Evolutionary conservation across 2,888 invertebrate species (phyloP), one percentile per base, ranked within the genome.

Genomic region (Stegophylla sp.): DNA sequence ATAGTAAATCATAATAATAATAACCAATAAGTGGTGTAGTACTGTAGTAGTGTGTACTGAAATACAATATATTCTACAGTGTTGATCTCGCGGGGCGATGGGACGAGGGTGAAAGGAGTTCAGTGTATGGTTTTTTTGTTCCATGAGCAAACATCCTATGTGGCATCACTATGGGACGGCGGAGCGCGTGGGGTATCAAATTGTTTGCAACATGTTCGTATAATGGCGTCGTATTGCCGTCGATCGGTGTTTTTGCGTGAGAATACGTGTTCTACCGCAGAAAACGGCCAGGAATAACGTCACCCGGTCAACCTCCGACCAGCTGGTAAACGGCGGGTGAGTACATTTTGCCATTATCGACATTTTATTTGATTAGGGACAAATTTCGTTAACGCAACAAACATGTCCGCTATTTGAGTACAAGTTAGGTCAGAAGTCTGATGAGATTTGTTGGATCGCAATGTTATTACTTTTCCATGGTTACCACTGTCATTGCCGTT

Each of bases 361-460:
- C 48, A 59, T 59, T 71, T 69, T 79, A 79, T 79, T 71, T 71
- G 79, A 71, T 79, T 79, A 79, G 69, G 79, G 79, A 71, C 79
- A 61, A 79, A 79, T 41, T n/a, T 71, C 10, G 17, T 51, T 13
- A 5, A 53, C 17, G 17, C 15, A 34, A 48, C 56, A 59, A 77
- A 79, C 61, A 79, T 79, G 79, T 79, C 79, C 51, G 71, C 41
- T 41, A 17, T 51, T 43, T 1, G 26, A 7, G 26, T 15, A n/a
- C n/a, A n/a, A n/a, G n/a, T n/a, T n/a, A n/a, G n/a, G n/a, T n/a
- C n/a, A n/a, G n/a, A n/a, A n/a, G n/a, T n/a, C n/a, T n/a, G n/a
- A n/a, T n/a, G n/a, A n/a, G n/a, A n/a, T n/a, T n/a, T n/a, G n/a
- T n/a, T n/a, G n/a, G n/a, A n/a, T n/a, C n/a, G n/a, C n/a, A n/a